These are phyloP conservation scores for Sarcophaga variegata DNA, from an alignment of 2,888 invertebrate genomes.

Conservation along the genomic window DNA sequence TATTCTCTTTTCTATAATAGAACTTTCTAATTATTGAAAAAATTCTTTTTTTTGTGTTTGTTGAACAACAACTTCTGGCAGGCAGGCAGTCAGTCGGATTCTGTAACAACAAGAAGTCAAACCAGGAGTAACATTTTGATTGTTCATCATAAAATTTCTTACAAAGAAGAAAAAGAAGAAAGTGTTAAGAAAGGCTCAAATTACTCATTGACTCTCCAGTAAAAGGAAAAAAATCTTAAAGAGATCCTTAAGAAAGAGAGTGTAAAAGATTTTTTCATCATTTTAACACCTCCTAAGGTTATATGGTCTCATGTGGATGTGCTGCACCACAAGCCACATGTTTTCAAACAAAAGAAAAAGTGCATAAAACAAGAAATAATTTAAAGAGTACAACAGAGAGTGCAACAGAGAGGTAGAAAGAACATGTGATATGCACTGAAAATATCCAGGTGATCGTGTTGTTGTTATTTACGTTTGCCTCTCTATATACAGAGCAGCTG, in stretches of 20 bases:
- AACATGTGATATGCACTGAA: not conserved
- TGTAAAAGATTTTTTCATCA: slow-evolving; percentile 22
- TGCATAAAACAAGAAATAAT: not conserved
- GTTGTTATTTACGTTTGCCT: slow-evolving; percentile 7
- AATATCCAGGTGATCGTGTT: slow-evolving; percentile 53
- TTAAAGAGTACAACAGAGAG: not conserved
- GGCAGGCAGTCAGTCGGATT: slow-evolving; percentile 15
- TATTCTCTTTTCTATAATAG: not conserved
- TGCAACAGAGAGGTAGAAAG: not conserved
- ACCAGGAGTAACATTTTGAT: slow-evolving; percentile 42
- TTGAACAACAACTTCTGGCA: not conserved
- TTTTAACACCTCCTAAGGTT: slow-evolving; percentile 64
- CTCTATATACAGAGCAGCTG: slow-evolving; percentile 45
- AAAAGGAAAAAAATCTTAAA: not conserved
- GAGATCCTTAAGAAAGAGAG: slow-evolving; percentile 20
- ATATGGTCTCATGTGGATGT: slow-evolving; percentile 44
- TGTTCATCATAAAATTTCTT: slow-evolving; percentile 19
- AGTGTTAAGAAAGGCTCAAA: slow-evolving; percentile 32
- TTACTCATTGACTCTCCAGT: too few species aligned
- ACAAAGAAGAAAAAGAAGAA: not conserved
- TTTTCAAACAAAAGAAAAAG: not conserved
- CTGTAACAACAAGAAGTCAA: slow-evolving; percentile 49
- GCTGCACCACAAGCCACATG: slow-evolving; percentile 55
- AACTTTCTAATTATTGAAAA: not conserved
- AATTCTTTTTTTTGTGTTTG: not conserved